Conservation (phyloP, 2,113 vertebrate genomes). For the Gadus macrocephalus region DNA sequence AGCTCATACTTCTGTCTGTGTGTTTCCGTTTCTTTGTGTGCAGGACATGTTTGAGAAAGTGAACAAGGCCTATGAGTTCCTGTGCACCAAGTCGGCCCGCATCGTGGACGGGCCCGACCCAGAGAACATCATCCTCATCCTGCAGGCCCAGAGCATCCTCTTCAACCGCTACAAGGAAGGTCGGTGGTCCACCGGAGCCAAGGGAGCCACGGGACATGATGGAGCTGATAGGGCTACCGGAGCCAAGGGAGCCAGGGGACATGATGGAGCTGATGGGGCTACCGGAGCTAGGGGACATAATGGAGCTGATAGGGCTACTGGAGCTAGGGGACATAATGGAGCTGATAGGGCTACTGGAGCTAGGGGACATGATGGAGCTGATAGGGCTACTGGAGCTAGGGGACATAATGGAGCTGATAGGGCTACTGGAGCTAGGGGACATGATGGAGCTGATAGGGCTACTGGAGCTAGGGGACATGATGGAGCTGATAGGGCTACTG, state of each 20-base stretch:
- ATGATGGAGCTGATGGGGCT: too few species aligned
- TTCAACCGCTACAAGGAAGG: constrained; percentile 95
- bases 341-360: too few species aligned
- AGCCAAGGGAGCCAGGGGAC: too few species aligned
- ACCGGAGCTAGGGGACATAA: too few species aligned
- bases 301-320: too few species aligned
- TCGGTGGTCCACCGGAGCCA: constrained; percentile 30
- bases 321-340: too few species aligned
- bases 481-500: not conserved
- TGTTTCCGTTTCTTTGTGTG: constrained; percentile 7
- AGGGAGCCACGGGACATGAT: not conserved
- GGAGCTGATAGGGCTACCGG: not conserved
- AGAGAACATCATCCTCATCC: constrained; percentile 97
- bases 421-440: too few species aligned
- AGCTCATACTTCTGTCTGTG: not conserved
- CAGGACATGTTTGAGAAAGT: constrained; percentile 99
- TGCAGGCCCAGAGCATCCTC: constrained; percentile 97
- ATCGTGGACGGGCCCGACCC: constrained; percentile 92
- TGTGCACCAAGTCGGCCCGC: constrained; percentile 92
- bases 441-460: too few species aligned
- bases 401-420: too few species aligned
- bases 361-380: too few species aligned
- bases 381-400: too few species aligned
- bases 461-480: not conserved
- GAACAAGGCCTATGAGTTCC: constrained; percentile 97